Evolutionary conservation across 2,113 vertebrate species (phyloP), one percentile per base, ranked within the genome.

Genomic region (Rostratula benghalensis): DNA sequence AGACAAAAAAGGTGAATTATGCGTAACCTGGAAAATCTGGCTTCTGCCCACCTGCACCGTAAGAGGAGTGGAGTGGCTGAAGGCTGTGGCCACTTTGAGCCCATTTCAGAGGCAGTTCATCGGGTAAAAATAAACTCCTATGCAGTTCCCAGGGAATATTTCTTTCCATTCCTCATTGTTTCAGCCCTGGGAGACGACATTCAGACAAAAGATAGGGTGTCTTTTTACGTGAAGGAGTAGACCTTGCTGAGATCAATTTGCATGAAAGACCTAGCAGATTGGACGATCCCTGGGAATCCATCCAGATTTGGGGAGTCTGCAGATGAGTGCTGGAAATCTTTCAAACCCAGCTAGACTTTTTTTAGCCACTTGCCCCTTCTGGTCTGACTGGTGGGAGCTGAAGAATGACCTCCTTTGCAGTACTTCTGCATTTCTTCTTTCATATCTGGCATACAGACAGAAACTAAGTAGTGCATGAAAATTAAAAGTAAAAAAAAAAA

Each of bases 381-480:
- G 57, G 39, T 86, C 76, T 87, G 76, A 82, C 83, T 91, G 35
- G 56, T 81, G 86, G 56, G 86, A 94, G 77, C 60, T 68, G 69
- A 89, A 87, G 61, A 74, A 84, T 93, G 60, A 92, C 94, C 88
- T 89, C 88, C 53, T 92, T 94, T 93, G 86, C 80, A 74, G n/a
- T 82, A 90, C 95, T 95, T 90, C 83, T 94, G 90, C n/a, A 74
- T 95, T 96, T 90, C 65, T 96, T 90, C 88, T 87, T 95, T 91
- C 57, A n/a, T 90, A 81, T 92, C 92, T 96, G 92, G 95, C 96
- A 81, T 45, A 64, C 60, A 75, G 90, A 96, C 92, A 96, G 88
- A 89, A 95, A 92, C 76, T 89, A 92, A 95, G 57, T 95, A 94
- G 90, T 90, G 94, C 90, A 82, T 93, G 88, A 96, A 96, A 96